Conservation (phyloP, 2,797 vertebrate genomes). For the Hyperoplus lanceolatus region DNA sequence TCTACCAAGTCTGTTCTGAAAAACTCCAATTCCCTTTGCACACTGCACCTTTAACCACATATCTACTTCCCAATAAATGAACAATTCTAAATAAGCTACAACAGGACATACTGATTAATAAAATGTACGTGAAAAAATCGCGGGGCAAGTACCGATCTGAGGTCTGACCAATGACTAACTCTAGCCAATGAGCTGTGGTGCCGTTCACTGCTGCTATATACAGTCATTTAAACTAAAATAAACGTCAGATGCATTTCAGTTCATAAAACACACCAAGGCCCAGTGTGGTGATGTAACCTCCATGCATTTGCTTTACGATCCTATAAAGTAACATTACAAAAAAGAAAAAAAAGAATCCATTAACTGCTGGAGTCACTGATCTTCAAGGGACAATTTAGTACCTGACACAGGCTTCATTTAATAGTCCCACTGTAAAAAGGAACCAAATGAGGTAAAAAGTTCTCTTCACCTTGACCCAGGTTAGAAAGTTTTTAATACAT, state of each 20-base stretch:
- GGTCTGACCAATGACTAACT: neutral
- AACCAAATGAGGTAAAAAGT: conserved; percentile 41
- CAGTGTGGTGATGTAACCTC: conserved; percentile 14
- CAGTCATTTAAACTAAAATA: conserved; percentile 32
- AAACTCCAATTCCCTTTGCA: no score
- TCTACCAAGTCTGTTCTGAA: no score
- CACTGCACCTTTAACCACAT: no score
- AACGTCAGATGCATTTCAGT: conserved; percentile 27
- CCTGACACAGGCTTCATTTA: conserved; percentile 42
- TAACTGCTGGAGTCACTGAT: conserved; percentile 44
- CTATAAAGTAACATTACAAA: conserved; percentile 42
- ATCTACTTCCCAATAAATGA: no score
- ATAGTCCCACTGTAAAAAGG: conserved; percentile 50
- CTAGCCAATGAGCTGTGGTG: conserved; percentile 1
- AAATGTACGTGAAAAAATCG: no score
- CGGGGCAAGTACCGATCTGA: neutral
- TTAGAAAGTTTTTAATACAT: conserved; percentile 19
- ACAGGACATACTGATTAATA: no score
- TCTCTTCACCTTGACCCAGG: conserved; percentile 47
- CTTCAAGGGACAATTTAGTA: conserved; percentile 59
- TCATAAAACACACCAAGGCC: conserved; percentile 37
- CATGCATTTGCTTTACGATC: conserved; percentile 35
- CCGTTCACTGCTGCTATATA: neutral
- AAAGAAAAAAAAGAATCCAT: conserved; percentile 52
- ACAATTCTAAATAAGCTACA: no score